A percentile compares a stretch with the other conserved stretches of the same genome.
phyloP scores from a whole-genome alignment of 1,140 invertebrate species.

The Tetraneura akinire region DNA sequence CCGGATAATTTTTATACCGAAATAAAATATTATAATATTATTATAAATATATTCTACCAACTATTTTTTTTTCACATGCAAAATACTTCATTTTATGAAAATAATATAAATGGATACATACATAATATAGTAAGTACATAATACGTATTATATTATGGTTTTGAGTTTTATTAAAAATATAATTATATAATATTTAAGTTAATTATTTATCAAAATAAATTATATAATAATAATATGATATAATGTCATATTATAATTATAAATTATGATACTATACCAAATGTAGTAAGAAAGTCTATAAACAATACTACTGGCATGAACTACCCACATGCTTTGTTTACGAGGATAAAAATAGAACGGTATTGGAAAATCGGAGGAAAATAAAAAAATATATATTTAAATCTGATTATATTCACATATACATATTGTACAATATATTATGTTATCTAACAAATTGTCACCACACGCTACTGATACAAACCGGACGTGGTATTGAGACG shows the following conservation, averaged over 20 bases:
- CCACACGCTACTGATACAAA: slow-evolving; percentile 45
- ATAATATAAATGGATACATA: not conserved
- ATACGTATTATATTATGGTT: not conserved
- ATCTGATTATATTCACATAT: not conserved
- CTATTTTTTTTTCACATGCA: slow-evolving; percentile 32
- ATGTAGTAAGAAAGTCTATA: not conserved
- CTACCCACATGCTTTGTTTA: slow-evolving; percentile 33
- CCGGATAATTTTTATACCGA: not conserved
- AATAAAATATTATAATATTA: not conserved
- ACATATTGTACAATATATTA: not conserved
- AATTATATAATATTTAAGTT: not conserved
- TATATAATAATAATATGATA: not conserved
- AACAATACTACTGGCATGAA: not conserved
- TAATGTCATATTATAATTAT: not conserved
- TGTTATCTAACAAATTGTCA: not conserved
- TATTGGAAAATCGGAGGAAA: not conserved
- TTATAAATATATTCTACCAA: not conserved
- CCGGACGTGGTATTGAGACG: slow-evolving; percentile 35
- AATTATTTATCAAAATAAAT: not conserved
- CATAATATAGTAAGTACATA: not conserved
- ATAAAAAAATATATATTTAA: not conserved
- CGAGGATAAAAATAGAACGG: not conserved
- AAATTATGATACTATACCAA: too few species aligned
- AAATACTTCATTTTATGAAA: not conserved
- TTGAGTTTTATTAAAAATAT: not conserved